Evolutionary conservation across 2,888 invertebrate species (phyloP), one percentile per base, ranked within the genome.

Genomic region (Drosophila neutralis): DNA sequence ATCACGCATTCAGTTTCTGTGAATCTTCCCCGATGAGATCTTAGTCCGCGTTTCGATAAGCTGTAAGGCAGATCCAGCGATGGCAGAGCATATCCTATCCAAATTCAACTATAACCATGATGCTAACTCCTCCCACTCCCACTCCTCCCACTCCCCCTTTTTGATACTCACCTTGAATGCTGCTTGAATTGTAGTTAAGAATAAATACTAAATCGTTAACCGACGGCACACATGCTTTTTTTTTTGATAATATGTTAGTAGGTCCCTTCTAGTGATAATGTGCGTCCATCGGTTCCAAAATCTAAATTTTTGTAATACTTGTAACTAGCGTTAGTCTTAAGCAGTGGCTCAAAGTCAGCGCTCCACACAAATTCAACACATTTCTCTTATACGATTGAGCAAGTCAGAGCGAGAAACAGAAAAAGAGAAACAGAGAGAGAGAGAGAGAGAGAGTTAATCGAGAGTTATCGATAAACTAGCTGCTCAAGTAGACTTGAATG

Each of bases 81-180:
- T 76, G 67, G 78, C 62, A 73, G 62, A 73, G 74, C 86, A 86
- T 87, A 87, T 87, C 80, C 70, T 69, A 24, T 15, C 56, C 72
- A 51, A 29, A 74, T 61, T 63, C 58, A 73, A 61, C 38, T 51
- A 33, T 15, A 49, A 45, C 36, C 61, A 51, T 24, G 15, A 51
- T 35, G 33, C 31, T 54, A 38, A 52, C 31, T 13, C 6, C 45
- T 38, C 5, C 18, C 21, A 21, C 21, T 21, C 21, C 21, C 21
- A 49, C 24, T 18, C 35, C 21, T 21, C 21, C 21, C 21, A 49
- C 24, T 18, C 35, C 36, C 40, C 51, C 6, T 40, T 64, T 76
- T 76, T 77, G 64, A 65, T 73, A 78, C 48, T 67, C 33, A 54
- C 51, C 42, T 67, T 36, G 49, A 51, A 45, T 67, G 54, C 62